Conservation (phyloP, 2,888 invertebrate genomes). For the Marronus borbonicus region DNA sequence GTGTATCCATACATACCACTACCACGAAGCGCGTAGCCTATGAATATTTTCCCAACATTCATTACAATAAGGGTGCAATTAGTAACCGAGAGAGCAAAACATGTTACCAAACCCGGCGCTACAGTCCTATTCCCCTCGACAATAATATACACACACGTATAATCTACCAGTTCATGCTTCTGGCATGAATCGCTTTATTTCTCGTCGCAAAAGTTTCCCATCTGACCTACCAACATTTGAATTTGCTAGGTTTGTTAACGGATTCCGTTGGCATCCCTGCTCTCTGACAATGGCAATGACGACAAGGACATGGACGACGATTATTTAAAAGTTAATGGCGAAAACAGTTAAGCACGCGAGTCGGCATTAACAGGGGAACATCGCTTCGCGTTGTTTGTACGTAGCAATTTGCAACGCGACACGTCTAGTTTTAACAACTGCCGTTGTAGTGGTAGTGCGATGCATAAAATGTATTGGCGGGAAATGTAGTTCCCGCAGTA, state of each 20-base stretch:
- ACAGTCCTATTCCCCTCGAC: not conserved
- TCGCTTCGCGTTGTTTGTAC: no score
- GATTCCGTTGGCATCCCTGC: constrained; percentile 2
- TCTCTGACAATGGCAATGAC: not conserved
- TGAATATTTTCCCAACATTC: constrained; percentile 5
- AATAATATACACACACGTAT: not conserved
- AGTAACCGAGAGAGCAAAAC: constrained; percentile 9
- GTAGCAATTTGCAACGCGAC: no score
- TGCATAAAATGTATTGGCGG: not conserved
- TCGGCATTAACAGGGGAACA: no score
- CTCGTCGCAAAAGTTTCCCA: not conserved
- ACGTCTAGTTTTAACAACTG: no score
- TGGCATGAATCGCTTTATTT: constrained; percentile 18
- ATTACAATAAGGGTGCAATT: constrained; percentile 15
- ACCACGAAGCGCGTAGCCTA: no score
- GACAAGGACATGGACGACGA: constrained; percentile 3
- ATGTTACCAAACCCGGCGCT: not conserved
- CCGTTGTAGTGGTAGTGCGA: not conserved
- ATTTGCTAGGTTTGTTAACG: not conserved
- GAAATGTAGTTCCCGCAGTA: no score
- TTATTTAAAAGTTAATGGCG: constrained; percentile 11
- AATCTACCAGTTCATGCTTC: constrained; percentile 11
- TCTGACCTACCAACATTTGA: not conserved
- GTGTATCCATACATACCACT: not conserved
- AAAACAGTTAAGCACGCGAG: constrained; percentile 6